Evolutionary conservation across 1,140 invertebrate species (phyloP), one percentile per base, ranked within the genome.

Genomic region (Hylaeus volcanicus): DNA sequence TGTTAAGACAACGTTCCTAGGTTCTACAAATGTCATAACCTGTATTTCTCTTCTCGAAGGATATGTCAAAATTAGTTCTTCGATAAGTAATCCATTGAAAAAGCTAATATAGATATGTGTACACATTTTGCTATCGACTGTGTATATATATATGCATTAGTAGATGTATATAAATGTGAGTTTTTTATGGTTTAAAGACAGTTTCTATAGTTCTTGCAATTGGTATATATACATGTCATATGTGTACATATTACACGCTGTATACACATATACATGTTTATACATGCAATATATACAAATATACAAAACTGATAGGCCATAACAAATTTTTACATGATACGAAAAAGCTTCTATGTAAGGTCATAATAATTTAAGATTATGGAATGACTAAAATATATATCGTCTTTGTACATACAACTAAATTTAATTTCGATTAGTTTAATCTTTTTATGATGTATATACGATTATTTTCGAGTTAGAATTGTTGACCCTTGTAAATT

Each of bases 21-120:
- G 45, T 73, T 70, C 55, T 61, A 64, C 14, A 83, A 83, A 80
- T 83, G 15, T 73, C 26, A 55, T 11, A 48, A 58, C 14, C 14
- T 63, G 60, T 4, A 70, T 64, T 51, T 64, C 45, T 48, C 15
- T 41, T 63, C 78, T 81, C n/a, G 4, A 66, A 79, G 14, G 43
- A 56, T 53, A 58, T 43, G n/a, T 66, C 63, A 72, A 68, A 66
- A 74, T 61, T 66, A 53, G 58, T 76, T 76, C 26, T 53, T 63
- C 1, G 5, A 53, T 45, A 11, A 69, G 53, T 68, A 70, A 69
- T 43, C 11, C 53, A 63, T 45, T 81, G 56, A 55, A 14, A 9
- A 26, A 43, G 53, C 39, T 69, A 43, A 12, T 58, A 39, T 51
- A 60, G 12, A 53, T 12, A 43, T 61, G 45, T 56, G 43, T 43